A percentile compares a stretch with the other conserved stretches of the same genome.
phyloP scores from a whole-genome alignment of 2,113 vertebrate genomes.

The Tachysurus vachellii region DNA sequence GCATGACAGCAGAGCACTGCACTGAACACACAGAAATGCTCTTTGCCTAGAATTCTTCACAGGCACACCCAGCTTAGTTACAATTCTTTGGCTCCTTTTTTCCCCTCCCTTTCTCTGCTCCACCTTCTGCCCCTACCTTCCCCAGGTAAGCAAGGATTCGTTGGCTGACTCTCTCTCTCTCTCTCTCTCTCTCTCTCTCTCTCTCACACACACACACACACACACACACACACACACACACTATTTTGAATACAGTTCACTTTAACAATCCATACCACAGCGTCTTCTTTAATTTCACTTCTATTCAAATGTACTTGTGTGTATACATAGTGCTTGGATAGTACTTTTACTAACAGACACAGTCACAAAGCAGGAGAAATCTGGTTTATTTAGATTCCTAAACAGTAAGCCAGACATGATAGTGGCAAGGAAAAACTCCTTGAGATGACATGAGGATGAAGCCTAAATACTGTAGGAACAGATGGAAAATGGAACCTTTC shows the following conservation, averaged over 20 bases:
- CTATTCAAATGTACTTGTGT: not conserved
- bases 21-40: slow-evolving; percentile 30
- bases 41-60: slow-evolving; percentile 74
- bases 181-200: not conserved
- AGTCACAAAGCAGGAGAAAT: not conserved
- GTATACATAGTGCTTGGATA: not conserved
- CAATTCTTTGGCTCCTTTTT: slow-evolving; percentile 61
- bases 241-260: not conserved
- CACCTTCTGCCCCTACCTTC: slow-evolving; percentile 45
- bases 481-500: not conserved
- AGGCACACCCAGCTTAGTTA: slow-evolving; percentile 82
- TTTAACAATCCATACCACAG: not conserved
- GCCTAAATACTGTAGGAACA: not conserved
- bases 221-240: slow-evolving; percentile 6
- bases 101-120: slow-evolving; percentile 34
- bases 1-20: slow-evolving; percentile 47
- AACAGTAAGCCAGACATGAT: not conserved
- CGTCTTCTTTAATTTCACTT: not conserved
- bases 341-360: not conserved
- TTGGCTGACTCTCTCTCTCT: not conserved
- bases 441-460: not conserved
- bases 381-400: not conserved
- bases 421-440: not conserved
- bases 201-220: not conserved
- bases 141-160: slow-evolving; percentile 26